Conservation (phyloP, 53 echinoderm and acorn worm species). For the Henricia sp. region DNA sequence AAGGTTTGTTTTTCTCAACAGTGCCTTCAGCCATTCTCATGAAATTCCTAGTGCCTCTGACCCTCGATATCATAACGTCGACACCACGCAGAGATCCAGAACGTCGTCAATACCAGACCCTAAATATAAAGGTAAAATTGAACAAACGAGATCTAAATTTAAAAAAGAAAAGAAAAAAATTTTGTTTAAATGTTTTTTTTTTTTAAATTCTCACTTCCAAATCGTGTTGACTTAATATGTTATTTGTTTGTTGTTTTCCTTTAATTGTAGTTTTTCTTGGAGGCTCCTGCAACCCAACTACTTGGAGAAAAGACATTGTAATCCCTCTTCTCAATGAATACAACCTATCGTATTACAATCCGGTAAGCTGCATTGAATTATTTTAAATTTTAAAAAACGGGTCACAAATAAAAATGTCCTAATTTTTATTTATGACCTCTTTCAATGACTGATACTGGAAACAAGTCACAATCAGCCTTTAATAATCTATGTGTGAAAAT, state of each 20-base stretch:
- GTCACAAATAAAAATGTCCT: background rate
- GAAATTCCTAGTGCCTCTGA: conserved; percentile 6
- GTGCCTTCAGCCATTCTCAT: conserved; percentile 11
- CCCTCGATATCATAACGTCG: conserved; percentile 3
- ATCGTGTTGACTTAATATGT: background rate
- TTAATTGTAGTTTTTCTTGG: conserved; percentile 76
- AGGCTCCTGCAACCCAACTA: conserved; percentile 95
- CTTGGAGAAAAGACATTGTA: conserved; percentile 91
- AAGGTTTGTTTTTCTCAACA: conserved; percentile 1
- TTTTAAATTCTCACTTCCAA: background rate
- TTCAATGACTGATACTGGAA: too few relatives aligned
- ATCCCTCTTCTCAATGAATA: conserved; percentile 87
- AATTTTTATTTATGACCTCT: background rate
- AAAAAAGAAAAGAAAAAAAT: background rate
- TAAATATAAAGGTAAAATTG: conserved; percentile 44
- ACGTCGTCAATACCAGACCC: conserved; percentile 26
- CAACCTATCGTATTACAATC: conserved; percentile 89
- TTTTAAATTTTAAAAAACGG: background rate
- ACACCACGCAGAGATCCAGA: background rate
- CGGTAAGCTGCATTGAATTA: conserved; percentile 60
- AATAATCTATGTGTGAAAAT: too few relatives aligned
- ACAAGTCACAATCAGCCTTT: too few relatives aligned
- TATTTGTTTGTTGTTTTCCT: background rate
- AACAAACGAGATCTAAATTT: background rate
- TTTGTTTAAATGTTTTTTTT: background rate